Evolutionary conservation across 2,888 invertebrate species (phyloP), one percentile per base, ranked within the genome.

Genomic region (Xestia c-nigrum): DNA sequence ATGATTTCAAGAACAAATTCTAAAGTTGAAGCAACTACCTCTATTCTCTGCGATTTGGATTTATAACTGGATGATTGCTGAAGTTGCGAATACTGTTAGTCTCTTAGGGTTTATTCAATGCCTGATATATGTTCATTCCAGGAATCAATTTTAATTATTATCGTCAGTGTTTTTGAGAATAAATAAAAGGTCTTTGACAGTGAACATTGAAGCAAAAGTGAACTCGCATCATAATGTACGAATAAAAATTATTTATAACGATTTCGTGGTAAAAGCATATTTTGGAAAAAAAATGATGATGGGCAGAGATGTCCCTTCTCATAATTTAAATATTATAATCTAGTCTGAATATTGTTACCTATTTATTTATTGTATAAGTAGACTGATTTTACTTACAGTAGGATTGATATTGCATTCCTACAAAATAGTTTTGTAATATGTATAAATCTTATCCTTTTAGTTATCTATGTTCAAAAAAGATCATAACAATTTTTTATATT

Each of bases 331-430:
- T 43, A 4, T 64, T 63, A 70, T 71, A 63, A 14, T 78, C 83
- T 81, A 81, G 83, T 85, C 81, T 74, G 63, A 74, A 67, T 71
- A 75, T 76, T 71, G 24, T 55, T 57, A 70, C 46, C 9, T 55
- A 12, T 47, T 24, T 61, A 72, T 74, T 50, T 52, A 46, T 72
- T 68, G 57, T 74, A 9, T 72, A 43, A 40, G 77, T 81, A 81
- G 77, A 85, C 78, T 83, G 74, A 83, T 74, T 77, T 81, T 73
- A 77, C 21, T 68, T 84, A 85, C 40, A 61, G 31, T 72, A 76
- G 46, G 43, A 73, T 65, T 47, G 9, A 64, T 76, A 75, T 55
- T 71, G 31, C 55, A 50, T 57, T 52, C 52, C 14, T 66, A 75
- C 43, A 78, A 73, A 66, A 69, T 72, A 63, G 5, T 65, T 72